Evolutionary conservation across 2,888 invertebrate species (phyloP), one percentile per base, ranked within the genome.

Genomic region (Cephus rjabovi): DNA sequence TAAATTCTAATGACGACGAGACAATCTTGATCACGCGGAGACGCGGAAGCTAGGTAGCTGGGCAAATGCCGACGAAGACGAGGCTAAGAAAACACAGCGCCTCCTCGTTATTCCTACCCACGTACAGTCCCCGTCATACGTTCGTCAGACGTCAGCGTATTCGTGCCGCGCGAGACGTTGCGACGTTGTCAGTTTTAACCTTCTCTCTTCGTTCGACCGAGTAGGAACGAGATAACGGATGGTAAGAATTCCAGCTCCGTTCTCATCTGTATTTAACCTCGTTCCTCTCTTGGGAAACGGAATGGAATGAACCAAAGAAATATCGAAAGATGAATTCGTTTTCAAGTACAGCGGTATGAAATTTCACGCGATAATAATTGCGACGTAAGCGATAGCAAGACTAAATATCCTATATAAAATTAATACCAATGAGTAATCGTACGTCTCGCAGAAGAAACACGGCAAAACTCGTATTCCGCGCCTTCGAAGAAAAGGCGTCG

Each of bases 121-220:
- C 75, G 40, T 40, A 77, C 77, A n/a, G 77, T 79, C 78, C 83
- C 81, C 81, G 83, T 83, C 84, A 80, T 81, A 83, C 81, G 83
- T 81, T 77, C 80, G 37, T 77, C 74, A 56, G 75, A 71, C 76
- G 78, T 78, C 80, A 77, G 82, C 84, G 83, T 84, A 85, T 86
- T 88, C 86, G 84, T 85, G 82, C 86, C 83, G 88, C 88, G 87
- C 88, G 88, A 86, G 88, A 85, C 88, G 83, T 79, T 79, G 79
- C 86, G 73, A 68, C 76, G 88, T 88, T 88, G 88, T 83, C 88
- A 82, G 80, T 78, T 83, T 79, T 81, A 75, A 71, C 69, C 79
- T 80, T 56, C 73, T 75, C 31, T 40, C 40, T 40, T 40, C 40
- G 40, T 40, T 40, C 56, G 9, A 56, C 23, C 56, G 56, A 56